Evolutionary conservation across 2,113 vertebrate species (phyloP), one percentile per base, ranked within the genome.

Genomic region (Malurus melanocephalus): DNA sequence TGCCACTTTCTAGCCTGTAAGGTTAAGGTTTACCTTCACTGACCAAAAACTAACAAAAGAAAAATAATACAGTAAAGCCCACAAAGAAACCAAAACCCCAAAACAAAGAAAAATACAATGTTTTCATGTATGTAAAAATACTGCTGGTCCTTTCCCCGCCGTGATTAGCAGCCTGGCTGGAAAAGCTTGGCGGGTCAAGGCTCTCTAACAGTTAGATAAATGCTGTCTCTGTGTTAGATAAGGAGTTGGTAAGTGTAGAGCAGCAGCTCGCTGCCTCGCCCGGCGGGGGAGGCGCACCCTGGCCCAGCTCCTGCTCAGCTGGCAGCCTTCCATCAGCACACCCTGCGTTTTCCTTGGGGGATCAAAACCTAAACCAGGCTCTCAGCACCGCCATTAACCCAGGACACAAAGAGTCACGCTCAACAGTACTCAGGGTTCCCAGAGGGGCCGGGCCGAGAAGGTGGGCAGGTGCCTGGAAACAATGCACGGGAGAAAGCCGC

Each of bases 401-500:
- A 0, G 17, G 2, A 6, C 5, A 1, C 11, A 11, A 16, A 18
- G 24, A 9, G n/a, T 0, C 27, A 1, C 16, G 8, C 45, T 61
- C 3, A 51, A 9, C 32, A 22, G 12, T 2, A 14, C 16, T 13
- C 38, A 0, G 10, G 2, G 6, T 1, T 59, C 26, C 7, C 23
- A 9, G 30, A 8, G 38, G 38, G 38, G 10, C 38, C 38, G 4
- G 3, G 5, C 27, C 4, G 19, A 24, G 33, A 14, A 7, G 10
- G 6, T 27, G 2, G 11, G 10, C 55, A 6, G 19, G 32, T 3
- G 13, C 6, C 7, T 4, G 33, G 7, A n/a, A 23, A 7, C 7
- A 13, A 16, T 2, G 1, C 16, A 33, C 3, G 2, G 26, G 3
- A 5, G 1, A 7, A 1, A 45, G 1, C 9, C 6, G 7, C 6